These are phyloP conservation scores for Propsilocerus akamusi DNA, from an alignment of 1,140 invertebrate species.

Conservation along the genomic window DNA sequence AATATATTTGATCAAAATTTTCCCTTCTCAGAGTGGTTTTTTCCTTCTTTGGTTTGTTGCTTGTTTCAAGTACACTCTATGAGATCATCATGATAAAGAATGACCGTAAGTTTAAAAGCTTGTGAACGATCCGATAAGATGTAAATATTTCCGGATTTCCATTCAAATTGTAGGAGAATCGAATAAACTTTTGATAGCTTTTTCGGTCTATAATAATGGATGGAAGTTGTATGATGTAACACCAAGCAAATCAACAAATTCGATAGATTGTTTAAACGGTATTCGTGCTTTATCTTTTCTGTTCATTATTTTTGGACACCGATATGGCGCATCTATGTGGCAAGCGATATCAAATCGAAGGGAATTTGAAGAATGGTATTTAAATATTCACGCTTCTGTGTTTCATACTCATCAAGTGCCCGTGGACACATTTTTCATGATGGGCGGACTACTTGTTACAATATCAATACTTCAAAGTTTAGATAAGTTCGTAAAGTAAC, in stretches of 20 bases:
- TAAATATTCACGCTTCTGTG: not conserved
- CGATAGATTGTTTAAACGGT: slow-evolving; percentile 4
- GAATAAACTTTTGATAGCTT: not conserved
- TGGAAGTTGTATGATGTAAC: not conserved
- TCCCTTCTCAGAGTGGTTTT: not conserved
- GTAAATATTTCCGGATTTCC: no score
- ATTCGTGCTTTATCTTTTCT: not conserved
- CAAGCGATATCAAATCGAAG: not conserved
- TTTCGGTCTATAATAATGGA: slow-evolving; percentile 5
- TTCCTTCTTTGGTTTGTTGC: not conserved
- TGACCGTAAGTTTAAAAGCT: no score
- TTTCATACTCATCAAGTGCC: not conserved
- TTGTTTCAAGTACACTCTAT: not conserved
- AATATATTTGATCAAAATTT: no score
- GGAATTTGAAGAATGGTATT: not conserved
- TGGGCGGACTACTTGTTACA: not conserved
- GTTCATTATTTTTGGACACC: slow-evolving; percentile 5
- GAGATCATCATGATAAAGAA: no score
- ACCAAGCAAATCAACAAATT: not conserved
- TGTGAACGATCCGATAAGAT: not conserved
- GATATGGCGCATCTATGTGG: not conserved
- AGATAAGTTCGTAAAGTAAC: no score
- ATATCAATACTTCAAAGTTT: not conserved
- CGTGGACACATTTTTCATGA: not conserved
- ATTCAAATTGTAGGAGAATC: no score